Conservation (phyloP, 2,113 vertebrate species). For the Platysteira castanea region DNA sequence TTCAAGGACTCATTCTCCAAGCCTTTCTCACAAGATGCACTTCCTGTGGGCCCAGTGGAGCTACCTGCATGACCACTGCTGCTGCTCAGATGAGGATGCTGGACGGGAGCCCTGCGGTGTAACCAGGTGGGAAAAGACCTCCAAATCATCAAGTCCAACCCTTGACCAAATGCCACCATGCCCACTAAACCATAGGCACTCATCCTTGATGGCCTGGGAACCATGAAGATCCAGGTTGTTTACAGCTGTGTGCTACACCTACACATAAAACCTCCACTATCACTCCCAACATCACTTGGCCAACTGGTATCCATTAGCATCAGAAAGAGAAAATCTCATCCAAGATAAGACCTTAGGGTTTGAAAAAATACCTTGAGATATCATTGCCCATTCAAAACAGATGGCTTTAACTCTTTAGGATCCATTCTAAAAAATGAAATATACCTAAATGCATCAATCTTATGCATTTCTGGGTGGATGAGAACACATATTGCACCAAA, state of each 20-base stretch:
- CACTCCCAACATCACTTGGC: not conserved
- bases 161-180: not conserved
- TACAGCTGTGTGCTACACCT: not conserved
- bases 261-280: not conserved
- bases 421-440: not conserved
- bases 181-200: not conserved
- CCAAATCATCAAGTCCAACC: not conserved
- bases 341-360: not conserved
- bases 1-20: not conserved
- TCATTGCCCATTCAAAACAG: not conserved
- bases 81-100: not conserved
- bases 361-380: not conserved
- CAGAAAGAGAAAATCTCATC: not conserved
- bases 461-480: not conserved
- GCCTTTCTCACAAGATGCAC: not conserved
- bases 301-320: not conserved
- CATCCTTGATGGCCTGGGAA: not conserved
- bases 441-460: not conserved
- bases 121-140: not conserved
- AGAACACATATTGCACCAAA: not conserved
- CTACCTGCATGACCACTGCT: not conserved
- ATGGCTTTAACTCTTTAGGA: not conserved
- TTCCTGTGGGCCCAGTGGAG: not conserved
- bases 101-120: fast-evolving
- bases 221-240: not conserved